Base-by-base conservation (phyloP, 64 coral and sea anemone genomes). In the Dendronephthya gigantea region DNA sequence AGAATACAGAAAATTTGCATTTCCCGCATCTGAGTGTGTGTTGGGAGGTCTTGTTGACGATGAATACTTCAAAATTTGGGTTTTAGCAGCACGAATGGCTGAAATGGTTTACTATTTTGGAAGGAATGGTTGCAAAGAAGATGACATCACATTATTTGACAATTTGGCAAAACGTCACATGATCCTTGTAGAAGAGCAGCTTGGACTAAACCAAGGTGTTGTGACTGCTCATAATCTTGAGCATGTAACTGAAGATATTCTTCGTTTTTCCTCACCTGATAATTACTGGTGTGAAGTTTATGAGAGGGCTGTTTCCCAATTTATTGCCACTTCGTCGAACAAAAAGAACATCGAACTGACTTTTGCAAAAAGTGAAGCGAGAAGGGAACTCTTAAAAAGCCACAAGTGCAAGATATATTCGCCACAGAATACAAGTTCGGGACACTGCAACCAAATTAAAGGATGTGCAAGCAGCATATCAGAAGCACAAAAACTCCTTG, bases 281-380 rank as follows among this genome's bases (percentile, higher is more conserved):
- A 83, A 83, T 48, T 83, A 83, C 82, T 83, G 82, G 82, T 83
- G 82, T 83, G 82, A 83, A 49, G 82, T 83, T 83, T 83, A 83
- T 83, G 82, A 83, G 82, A 41, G 82, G 50, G 41, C 82, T 83
- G 82, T 83, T 83, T 48, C 40, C 50, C 47, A 83, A 22, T 83
- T 49, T 32, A 83, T 83, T 48, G 19, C 82, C 14, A 83, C 82
- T 48, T 83, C 15, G 39, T 83, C 82, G 48, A 83, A 83, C 39
- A 83, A 83, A 31, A 83, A 83, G 28, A 83, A 83, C 82, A 83
- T 83, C 41, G 82, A 83, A 83, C 30, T 83, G 27, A 83, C 82
- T 4, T 83, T 83, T 83, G 82, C 82, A 83, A 40, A 83, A 43
- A 49, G 27, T 45, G 82, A 83, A 83, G 82, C 33, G 8, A 83